Conservation (phyloP, 2,797 vertebrate species). For the Eulemur rubriventer region DNA sequence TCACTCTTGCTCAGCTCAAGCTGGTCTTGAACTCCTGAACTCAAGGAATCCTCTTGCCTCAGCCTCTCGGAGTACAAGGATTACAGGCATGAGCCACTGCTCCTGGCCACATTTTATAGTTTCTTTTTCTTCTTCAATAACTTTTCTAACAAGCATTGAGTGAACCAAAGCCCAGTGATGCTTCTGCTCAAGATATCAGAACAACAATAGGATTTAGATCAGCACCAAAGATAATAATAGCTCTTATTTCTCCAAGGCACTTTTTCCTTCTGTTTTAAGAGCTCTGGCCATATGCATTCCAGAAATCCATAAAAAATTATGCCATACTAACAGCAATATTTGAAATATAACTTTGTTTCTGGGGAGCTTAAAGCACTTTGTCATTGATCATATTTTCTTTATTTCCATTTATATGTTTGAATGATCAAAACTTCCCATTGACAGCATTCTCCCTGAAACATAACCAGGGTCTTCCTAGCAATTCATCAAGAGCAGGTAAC, state of each 20-base stretch:
- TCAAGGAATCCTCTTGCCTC: too few species aligned
- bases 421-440: not conserved
- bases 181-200: not conserved
- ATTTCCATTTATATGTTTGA: not conserved
- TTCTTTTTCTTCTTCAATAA: not conserved
- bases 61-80: too few species aligned
- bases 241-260: not conserved
- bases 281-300: not conserved
- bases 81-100: too few species aligned
- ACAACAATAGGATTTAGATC: not conserved
- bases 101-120: too few species aligned
- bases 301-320: not conserved
- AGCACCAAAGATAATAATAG: not conserved
- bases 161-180: not conserved
- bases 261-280: not conserved
- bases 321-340: not conserved
- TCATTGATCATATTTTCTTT: not conserved
- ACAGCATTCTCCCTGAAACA: not conserved
- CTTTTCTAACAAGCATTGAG: not conserved
- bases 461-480: not conserved
- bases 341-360: not conserved
- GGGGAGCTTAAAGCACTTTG: not conserved
- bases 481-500: not conserved
- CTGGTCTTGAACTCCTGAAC: too few species aligned
- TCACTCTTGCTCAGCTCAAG: too few species aligned